Evolutionary conservation across 2,888 invertebrate species (phyloP), one percentile per base, ranked within the genome.

Genomic region (Synergus gifuensis): DNA sequence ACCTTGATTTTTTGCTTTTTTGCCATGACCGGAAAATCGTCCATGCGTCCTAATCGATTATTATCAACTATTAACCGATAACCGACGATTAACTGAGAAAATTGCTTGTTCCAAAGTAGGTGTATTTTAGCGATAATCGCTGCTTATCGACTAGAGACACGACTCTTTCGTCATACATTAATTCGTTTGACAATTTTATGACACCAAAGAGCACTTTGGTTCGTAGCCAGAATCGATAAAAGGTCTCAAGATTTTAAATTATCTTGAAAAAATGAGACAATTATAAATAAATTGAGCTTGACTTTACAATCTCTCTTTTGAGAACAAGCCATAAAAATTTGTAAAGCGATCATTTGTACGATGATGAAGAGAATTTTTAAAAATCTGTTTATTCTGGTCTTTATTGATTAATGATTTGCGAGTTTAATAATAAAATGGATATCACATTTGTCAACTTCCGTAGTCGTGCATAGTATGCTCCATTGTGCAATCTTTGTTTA

Each of bases 21-120:
- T 73, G 12, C 73, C 73, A n/a, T 73, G 73, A 54, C 54, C 73
- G 73, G 54, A 73, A 54, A 73, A 73, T 73, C 40, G 1, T 54
- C 36, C 54, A 36, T 54, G 73, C 54, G n/a, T 54, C 12, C 14
- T 11, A 49, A 16, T 14, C 7, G 54, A 73, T 54, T 54, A 54
- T 54, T 54, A 60, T 60, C 22, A 73, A 36, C 28, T 54, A 60
- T 60, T 12, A 73, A 36, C 28, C 40, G 46, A 73, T 73, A 54
- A 73, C 73, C 11, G 54, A 73, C 11, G 54, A 36, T 40, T 73
- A 54, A 73, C n/a, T 54, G 14, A 8, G 36, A 54, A 40, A 73
- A 73, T 73, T 54, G 36, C 36, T 54, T 7, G 11, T 66, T 36
- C n/a, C n/a, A 54, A 54, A 73, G 14, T 46, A 28, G 46, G 14